These are phyloP conservation scores for Vireo griseus DNA, from an alignment of 2,797 vertebrate genomes.

Conservation along the genomic window DNA sequence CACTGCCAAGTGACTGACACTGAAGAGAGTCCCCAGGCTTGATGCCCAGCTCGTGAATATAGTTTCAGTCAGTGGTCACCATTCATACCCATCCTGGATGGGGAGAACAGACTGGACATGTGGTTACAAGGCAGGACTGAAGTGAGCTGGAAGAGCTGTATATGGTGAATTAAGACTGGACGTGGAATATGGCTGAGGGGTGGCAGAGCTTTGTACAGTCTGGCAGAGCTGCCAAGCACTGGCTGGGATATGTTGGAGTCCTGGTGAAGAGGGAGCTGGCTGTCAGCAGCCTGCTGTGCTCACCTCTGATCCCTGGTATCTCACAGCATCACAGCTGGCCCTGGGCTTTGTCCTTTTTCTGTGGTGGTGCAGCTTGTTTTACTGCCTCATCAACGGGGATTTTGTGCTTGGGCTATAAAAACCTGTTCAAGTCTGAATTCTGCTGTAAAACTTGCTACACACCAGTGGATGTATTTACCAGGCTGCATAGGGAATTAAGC, in stretches of 20 bases:
- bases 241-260: background rate
- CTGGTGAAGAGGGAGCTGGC: background rate
- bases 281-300: background rate
- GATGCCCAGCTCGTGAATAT: background rate
- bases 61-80: background rate
- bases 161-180: background rate
- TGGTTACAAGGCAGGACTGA: background rate
- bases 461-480: background rate
- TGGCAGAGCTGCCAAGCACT: background rate
- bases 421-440: background rate
- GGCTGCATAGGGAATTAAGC: background rate
- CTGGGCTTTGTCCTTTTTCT: background rate
- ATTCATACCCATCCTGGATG: background rate
- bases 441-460: background rate
- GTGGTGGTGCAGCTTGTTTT: background rate
- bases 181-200: background rate
- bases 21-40: constrained; percentile 3
- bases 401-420: constrained; percentile 11
- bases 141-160: background rate
- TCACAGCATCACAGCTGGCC: background rate
- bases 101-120: background rate
- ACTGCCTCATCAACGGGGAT: background rate
- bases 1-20: background rate
- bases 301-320: background rate
- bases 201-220: background rate